phyloP scores from a whole-genome alignment of 2,113 vertebrate species.

The Naja naja region DNA sequence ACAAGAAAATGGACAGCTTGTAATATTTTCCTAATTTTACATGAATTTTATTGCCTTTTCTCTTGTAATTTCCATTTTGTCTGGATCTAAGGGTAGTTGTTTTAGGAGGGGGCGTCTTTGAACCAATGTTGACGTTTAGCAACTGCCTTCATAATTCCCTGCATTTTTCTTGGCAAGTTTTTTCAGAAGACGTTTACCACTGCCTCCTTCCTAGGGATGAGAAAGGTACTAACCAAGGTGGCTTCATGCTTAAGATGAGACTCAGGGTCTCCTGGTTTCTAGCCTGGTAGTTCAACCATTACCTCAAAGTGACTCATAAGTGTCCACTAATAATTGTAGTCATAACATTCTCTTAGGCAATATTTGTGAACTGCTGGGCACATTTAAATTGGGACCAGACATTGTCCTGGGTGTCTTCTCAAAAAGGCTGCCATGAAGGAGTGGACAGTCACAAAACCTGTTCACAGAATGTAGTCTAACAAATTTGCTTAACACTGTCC shows the following conservation, averaged over 20 bases:
- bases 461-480: not conserved
- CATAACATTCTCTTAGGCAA: not conserved
- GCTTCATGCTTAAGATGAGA: not conserved
- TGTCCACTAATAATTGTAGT: not conserved
- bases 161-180: not conserved
- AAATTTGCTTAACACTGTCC: not conserved
- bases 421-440: not conserved
- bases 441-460: not conserved
- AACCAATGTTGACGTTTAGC: not conserved
- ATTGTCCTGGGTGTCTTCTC: not conserved
- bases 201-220: not conserved
- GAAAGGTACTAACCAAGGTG: not conserved
- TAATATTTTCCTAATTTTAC: not conserved
- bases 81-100: not conserved
- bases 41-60: not conserved
- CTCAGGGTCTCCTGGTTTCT: not conserved
- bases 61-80: not conserved
- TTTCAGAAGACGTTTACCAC: not conserved
- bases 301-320: not conserved
- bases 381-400: not conserved
- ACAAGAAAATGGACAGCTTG: not conserved
- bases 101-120: not conserved
- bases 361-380: not conserved
- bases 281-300: not conserved
- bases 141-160: not conserved